Percentiles rank a stretch among this genome's conserved stretches.
These are phyloP conservation scores for Maniola hyperantus DNA, from an alignment of 2,888 invertebrate species.

Conservation along the genomic window DNA sequence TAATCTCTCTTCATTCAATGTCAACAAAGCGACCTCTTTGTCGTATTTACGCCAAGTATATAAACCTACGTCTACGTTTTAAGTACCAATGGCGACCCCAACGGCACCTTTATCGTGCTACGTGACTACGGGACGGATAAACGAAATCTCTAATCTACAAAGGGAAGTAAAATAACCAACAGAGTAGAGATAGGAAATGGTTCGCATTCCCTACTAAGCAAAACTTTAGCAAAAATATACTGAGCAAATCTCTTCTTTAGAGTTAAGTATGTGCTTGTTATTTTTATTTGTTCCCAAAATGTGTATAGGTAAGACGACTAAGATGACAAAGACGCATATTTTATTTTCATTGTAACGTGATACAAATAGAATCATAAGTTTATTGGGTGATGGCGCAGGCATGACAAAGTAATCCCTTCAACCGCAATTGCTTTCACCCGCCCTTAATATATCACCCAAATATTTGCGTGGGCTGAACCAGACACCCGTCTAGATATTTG, in stretches of 20 bases:
- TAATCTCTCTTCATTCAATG: too few relatives aligned
- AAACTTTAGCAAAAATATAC: background rate
- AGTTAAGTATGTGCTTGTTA: background rate
- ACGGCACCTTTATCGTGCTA: background rate
- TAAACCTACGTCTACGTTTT: too few relatives aligned
- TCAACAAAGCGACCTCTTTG: too few relatives aligned
- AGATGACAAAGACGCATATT: constrained; percentile 8
- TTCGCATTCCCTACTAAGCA: background rate
- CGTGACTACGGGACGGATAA: background rate
- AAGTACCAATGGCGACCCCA: background rate
- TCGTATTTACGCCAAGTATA: too few relatives aligned
- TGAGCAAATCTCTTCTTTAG: background rate
- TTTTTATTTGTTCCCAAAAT: background rate
- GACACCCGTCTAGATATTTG: constrained; percentile 1
- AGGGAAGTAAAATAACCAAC: background rate
- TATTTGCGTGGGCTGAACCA: constrained; percentile 17
- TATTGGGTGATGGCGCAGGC: constrained; percentile 25
- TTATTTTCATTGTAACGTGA: constrained; percentile 13
- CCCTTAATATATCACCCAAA: constrained; percentile 20
- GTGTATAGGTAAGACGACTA: background rate
- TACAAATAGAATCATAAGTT: constrained; percentile 22
- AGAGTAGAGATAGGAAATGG: background rate
- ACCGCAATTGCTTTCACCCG: constrained; percentile 23
- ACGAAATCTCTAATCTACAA: too few relatives aligned
- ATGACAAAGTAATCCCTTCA: constrained; percentile 31